These are phyloP conservation scores for Alcedo atthis DNA, from an alignment of 2,797 vertebrate species.

Conservation along the genomic window DNA sequence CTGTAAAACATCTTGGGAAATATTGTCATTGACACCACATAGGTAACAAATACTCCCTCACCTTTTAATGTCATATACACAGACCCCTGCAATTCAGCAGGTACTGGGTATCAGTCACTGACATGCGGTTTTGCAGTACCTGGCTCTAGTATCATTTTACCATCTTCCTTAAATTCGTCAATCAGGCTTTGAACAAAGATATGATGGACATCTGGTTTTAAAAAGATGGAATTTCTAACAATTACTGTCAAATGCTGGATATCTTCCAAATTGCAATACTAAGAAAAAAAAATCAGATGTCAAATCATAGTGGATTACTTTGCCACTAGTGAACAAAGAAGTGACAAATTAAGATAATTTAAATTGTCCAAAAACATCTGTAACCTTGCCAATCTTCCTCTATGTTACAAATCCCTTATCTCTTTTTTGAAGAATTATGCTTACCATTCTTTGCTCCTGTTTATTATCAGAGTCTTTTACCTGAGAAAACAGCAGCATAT, in stretches of 20 bases:
- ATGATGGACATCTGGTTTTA: not conserved
- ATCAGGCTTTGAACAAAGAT: not conserved
- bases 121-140: not conserved
- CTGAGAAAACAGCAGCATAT: not conserved
- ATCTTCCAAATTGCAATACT: not conserved
- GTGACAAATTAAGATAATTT: not conserved
- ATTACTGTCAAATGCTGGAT: not conserved
- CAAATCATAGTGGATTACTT: not conserved
- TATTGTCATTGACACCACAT: not conserved
- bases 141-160: not conserved
- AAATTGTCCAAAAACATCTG: not conserved
- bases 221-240: not conserved
- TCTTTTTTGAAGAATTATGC: not conserved
- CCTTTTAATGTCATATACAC: rapidly evolving
- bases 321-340: not conserved
- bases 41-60: not conserved
- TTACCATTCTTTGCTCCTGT: not conserved
- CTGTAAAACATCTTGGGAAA: not conserved
- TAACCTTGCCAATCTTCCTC: not conserved
- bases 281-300: not conserved
- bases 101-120: not conserved
- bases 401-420: not conserved
- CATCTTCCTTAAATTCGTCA: not conserved
- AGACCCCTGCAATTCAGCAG: not conserved
- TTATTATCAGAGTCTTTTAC: not conserved